Conservation (phyloP, 2,888 invertebrate species). For the Drosophila nigricruria region DNA sequence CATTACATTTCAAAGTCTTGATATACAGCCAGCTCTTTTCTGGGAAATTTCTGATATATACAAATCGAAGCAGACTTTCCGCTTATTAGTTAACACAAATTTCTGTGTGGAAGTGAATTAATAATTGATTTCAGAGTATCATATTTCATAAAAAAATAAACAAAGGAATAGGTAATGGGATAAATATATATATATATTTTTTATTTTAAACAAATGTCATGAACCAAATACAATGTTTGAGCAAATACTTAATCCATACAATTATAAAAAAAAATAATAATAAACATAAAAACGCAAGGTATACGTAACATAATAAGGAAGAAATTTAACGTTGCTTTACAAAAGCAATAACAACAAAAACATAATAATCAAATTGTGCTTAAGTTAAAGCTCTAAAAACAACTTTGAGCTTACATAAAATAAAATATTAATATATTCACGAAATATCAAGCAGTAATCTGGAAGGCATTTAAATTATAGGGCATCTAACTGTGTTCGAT, state of each 20-base stretch:
- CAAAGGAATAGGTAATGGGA: background rate
- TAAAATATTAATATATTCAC: background rate
- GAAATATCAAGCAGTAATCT: slow-evolving; percentile 34
- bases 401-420: background rate
- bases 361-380: background rate
- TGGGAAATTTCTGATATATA: slow-evolving; percentile 11
- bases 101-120: background rate
- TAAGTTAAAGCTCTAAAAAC: slow-evolving; percentile 3
- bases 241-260: background rate
- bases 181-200: slow-evolving; percentile 6
- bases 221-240: background rate
- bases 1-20: background rate
- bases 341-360: slow-evolving; percentile 3
- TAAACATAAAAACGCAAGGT: background rate
- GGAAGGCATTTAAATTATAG: background rate
- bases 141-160: slow-evolving; percentile 11
- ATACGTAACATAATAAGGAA: background rate
- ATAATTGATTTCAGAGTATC: slow-evolving; percentile 8
- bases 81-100: slow-evolving; percentile 20
- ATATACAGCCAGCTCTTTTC: background rate
- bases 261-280: background rate
- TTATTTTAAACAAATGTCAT: slow-evolving; percentile 7
- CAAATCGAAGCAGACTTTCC: slow-evolving; percentile 28
- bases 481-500: slow-evolving; percentile 20
- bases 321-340: background rate